phyloP scores from a whole-genome alignment of 2,888 invertebrate genomes.

The Oligia strigilis region DNA sequence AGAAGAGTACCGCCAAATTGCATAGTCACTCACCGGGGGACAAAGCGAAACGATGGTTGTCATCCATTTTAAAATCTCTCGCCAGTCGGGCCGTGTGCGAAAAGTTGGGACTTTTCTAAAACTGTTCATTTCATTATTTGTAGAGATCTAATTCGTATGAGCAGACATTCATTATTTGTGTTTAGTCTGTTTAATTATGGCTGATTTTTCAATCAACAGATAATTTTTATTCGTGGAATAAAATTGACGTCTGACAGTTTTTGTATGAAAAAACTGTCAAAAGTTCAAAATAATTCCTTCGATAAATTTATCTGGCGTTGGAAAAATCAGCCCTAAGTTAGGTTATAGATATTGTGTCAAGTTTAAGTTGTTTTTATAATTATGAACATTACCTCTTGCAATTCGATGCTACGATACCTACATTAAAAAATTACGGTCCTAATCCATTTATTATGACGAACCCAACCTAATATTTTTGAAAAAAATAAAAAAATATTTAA shows the following conservation, averaged over 20 bases:
- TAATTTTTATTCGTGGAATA: too few relatives aligned
- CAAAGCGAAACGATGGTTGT: constrained; percentile 86
- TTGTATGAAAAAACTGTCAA: too few relatives aligned
- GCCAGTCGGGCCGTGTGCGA: constrained; percentile 54
- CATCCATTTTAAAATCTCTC: constrained; percentile 89
- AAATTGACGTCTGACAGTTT: too few relatives aligned
- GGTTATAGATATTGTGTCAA: background rate
- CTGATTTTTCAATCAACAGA: too few relatives aligned
- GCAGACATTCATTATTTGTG: background rate
- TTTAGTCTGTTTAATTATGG: background rate
- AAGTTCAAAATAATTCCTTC: too few relatives aligned
- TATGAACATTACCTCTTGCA: background rate
- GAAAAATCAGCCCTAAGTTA: background rate
- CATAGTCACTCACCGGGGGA: constrained; percentile 81
- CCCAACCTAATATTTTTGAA: background rate
- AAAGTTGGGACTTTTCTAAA: constrained; percentile 34
- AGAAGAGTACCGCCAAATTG: constrained; percentile 80
- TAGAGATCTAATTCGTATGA: background rate
- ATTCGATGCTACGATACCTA: background rate
- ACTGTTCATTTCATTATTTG: background rate
- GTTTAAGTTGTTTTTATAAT: background rate
- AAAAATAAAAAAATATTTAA: too few relatives aligned
- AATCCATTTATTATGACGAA: background rate
- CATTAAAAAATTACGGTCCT: background rate
- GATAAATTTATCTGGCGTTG: too few relatives aligned